These are phyloP conservation scores for Drosophila ezoana DNA, from an alignment of 2,888 invertebrate species.

Conservation along the genomic window DNA sequence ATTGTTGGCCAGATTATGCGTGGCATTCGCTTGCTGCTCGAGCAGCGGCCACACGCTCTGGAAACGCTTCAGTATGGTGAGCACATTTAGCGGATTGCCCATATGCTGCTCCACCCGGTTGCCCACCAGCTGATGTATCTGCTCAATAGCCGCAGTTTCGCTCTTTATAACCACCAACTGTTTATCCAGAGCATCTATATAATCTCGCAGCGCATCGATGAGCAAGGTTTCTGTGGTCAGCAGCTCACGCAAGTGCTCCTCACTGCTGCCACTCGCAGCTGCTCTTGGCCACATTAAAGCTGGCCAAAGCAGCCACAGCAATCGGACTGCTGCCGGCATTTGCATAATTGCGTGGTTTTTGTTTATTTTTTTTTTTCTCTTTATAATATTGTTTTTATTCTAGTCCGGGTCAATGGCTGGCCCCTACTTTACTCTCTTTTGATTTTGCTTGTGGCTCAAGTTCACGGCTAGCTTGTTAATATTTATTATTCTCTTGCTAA, in stretches of 20 bases:
- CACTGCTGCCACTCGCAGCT: constrained; percentile 18
- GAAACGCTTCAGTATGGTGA: constrained; percentile 94
- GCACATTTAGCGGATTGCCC: constrained; percentile 96
- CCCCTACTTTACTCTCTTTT: background rate
- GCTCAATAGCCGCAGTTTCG: constrained; percentile 63
- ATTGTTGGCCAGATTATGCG: constrained; percentile 35
- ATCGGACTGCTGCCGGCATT: constrained; percentile 42
- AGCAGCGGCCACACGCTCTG: constrained; percentile 91
- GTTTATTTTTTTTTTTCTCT: constrained; percentile 16
- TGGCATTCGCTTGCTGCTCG: constrained; percentile 86
- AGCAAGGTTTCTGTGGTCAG: constrained; percentile 72
- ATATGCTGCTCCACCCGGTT: constrained; percentile 82
- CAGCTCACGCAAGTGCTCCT: constrained; percentile 58
- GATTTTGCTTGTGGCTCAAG: constrained; percentile 1
- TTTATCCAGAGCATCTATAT: constrained; percentile 64
- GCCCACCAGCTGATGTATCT: constrained; percentile 65
- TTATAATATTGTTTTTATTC: constrained; percentile 2
- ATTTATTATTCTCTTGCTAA: constrained; percentile 19
- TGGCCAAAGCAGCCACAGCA: constrained; percentile 43
- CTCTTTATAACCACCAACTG: constrained; percentile 67
- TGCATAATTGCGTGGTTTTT: constrained; percentile 56
- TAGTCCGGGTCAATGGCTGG: constrained; percentile 57
- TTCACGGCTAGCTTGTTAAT: constrained; percentile 4
- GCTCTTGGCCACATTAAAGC: constrained; percentile 24
- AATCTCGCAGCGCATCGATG: constrained; percentile 71